Percentiles rank a stretch among this genome's conserved stretches.
phyloP scores from a whole-genome alignment of 2,888 invertebrate genomes.

The Pammene aurita region DNA sequence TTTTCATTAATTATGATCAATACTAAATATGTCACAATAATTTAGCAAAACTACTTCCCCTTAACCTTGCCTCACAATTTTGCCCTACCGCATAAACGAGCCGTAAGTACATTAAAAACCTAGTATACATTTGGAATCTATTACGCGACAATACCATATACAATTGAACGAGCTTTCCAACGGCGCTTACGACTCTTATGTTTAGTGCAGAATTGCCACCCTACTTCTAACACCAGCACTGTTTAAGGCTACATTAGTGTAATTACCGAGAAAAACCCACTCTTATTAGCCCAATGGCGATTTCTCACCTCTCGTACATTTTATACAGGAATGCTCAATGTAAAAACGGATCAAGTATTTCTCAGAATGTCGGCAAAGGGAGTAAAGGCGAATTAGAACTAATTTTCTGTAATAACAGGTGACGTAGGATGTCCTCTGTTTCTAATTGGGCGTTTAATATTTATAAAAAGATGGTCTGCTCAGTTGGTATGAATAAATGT shows the following conservation, averaged over 20 bases:
- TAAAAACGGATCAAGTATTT: conserved; percentile 18
- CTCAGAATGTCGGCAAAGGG: conserved; percentile 28
- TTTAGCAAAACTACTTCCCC: background rate
- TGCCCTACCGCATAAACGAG: too few species aligned
- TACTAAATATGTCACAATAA: too few species aligned
- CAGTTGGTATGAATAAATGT: too few species aligned
- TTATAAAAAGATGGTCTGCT: background rate
- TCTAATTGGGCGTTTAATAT: conserved; percentile 10
- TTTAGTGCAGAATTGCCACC: conserved; percentile 31
- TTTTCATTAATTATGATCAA: too few species aligned
- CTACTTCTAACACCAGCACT: conserved; percentile 43
- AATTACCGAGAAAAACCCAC: conserved; percentile 51
- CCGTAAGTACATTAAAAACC: too few species aligned
- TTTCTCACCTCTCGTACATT: conserved; percentile 47
- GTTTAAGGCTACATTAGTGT: conserved; percentile 46
- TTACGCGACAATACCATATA: too few species aligned
- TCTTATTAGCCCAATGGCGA: conserved; percentile 52
- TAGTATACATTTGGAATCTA: too few species aligned
- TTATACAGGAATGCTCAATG: conserved; percentile 16
- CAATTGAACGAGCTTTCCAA: too few species aligned
- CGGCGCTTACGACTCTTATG: background rate
- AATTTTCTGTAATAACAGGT: conserved; percentile 26
- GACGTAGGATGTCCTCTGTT: conserved; percentile 9
- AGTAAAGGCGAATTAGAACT: conserved; percentile 25
- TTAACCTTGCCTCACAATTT: conserved; percentile 2